Percentiles rank a stretch among this genome's conserved stretches.
These are phyloP conservation scores for Branchinecta lindahli DNA, from an alignment of 1,140 invertebrate genomes.

Conservation along the genomic window DNA sequence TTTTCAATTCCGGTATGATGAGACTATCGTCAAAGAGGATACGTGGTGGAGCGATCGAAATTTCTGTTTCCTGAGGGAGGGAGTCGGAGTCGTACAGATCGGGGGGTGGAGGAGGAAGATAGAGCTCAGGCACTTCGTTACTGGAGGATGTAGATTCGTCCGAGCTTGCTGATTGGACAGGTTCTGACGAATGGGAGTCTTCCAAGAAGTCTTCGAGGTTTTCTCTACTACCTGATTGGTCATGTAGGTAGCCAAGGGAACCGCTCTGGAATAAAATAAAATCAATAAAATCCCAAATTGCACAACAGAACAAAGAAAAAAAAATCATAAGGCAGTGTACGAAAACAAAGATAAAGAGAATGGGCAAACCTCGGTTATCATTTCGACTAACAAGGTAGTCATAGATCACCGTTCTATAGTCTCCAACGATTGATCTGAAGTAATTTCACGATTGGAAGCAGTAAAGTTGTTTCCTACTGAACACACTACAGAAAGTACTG, in stretches of 20 bases:
- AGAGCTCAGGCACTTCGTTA: not conserved
- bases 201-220: conserved; percentile 9
- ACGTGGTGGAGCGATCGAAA: not conserved
- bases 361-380: too few relatives aligned
- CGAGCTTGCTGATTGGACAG: not conserved
- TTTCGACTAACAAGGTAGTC: too few relatives aligned
- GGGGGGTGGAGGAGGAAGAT: not conserved
- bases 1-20: not conserved
- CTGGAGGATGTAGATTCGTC: not conserved
- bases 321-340: too few relatives aligned
- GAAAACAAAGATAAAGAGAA: too few relatives aligned
- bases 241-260: not conserved
- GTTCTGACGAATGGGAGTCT: not conserved
- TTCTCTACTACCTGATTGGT: conserved; percentile 2
- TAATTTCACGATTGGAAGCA: too few relatives aligned
- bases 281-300: not conserved
- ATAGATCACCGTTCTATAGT: too few relatives aligned
- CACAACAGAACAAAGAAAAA: too few relatives aligned
- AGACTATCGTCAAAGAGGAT: not conserved
- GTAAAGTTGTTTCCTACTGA: too few relatives aligned
- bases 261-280: not conserved
- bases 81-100: not conserved
- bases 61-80: not conserved
- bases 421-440: too few relatives aligned
- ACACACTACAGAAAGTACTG: too few relatives aligned